Base-by-base conservation (phyloP, 2,888 invertebrate genomes). In the Hypena proboscidalis region DNA sequence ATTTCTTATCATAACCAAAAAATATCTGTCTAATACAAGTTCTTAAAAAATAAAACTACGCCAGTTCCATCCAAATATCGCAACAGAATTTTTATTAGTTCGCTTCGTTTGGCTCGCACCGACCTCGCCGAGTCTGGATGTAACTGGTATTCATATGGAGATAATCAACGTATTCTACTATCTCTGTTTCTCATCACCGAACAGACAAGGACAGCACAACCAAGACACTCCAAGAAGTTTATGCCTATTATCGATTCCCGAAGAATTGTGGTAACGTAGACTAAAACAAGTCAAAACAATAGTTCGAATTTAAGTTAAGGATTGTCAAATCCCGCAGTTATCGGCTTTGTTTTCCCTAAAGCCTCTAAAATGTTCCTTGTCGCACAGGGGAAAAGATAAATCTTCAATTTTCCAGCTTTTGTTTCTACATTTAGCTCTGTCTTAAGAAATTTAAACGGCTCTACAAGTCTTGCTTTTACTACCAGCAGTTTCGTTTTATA, bases 101-200 rank as follows among this genome's bases (percentile, higher is more conserved):
- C 21, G 27, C 10, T 35, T 34, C 31, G 50, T 52, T 20, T 22
- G 25, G 35, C 10, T 14, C 38, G 54, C 42, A 30, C 23, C 58
- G 77, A 59, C 77, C 85, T 81, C 77, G 81, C 38, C 42, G 32
- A 57, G 76, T 79, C 87, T 80, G 77, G 85, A 75, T 67, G 53
- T 46, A 83, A 86, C 87, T 74, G 75, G 86, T 83, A 80, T 80
- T 79, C 80, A 85, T 85, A 84, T 78, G 74, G 60, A 74, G 75
- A 78, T 82, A 82, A 82, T 83, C 71, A 78, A 59, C 56, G 59
- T 47, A 37, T 40, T 34, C 38, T 47, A 22, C 47, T 42, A 45
- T 54, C 54, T 49, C 62, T 43, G 40, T 64, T 54, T 47, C 31
- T 48, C 38, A 30, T 23, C 26, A 26, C 38, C 13, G 31, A 45